Base-by-base conservation (phyloP, 2,113 vertebrate genomes). In the Gopherus flavomarginatus region DNA sequence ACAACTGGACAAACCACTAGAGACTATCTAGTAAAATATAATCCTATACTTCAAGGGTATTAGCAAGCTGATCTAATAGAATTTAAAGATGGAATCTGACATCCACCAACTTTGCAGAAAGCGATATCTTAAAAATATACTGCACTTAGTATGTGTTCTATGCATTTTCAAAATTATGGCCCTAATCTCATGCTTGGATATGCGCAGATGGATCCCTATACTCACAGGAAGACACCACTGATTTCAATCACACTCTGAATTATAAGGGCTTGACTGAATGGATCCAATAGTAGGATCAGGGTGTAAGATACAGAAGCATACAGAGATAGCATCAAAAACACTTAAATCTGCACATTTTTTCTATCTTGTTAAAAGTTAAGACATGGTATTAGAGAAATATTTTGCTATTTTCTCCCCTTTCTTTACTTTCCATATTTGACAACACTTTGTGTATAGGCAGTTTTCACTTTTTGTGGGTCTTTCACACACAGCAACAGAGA, bases 391-490 rank as follows among this genome's bases (percentile, higher is more conserved):
- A 72, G n/a, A 72, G 19, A 38, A 72, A 72, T 38, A 72, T 72
- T 38, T 38, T 38, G 87, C 75, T 52, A 77, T 52, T 82, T 19
- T 16, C 8, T 19, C 87, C 83, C 83, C 72, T 59, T 81, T 27
- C 56, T 21, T 44, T 24, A 17, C 38, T 27, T 83, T 24, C 89
- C 31, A 5, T 26, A 88, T 81, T 19, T 80, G n/a, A 62, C 47
- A 95, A 89, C n/a, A 86, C 4, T 88, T 93, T 3, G 80, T 31
- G 44, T 35, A 62, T 3, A 91, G 42, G 35, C 42, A 91, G 54
- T 50, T 93, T 92, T 88, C 53, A n/a, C 47, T 92, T 92, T 93
- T 72, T 81, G 95, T 81, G 31, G 31, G 62, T 31, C 59, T 11
- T 21, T 87, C 6, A 49, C 7, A 78, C 85, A n/a, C 77, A 89